Evolutionary conservation across 2,888 invertebrate species (phyloP), one percentile per base, ranked within the genome.

Genomic region (Scaptomyza reducta): DNA sequence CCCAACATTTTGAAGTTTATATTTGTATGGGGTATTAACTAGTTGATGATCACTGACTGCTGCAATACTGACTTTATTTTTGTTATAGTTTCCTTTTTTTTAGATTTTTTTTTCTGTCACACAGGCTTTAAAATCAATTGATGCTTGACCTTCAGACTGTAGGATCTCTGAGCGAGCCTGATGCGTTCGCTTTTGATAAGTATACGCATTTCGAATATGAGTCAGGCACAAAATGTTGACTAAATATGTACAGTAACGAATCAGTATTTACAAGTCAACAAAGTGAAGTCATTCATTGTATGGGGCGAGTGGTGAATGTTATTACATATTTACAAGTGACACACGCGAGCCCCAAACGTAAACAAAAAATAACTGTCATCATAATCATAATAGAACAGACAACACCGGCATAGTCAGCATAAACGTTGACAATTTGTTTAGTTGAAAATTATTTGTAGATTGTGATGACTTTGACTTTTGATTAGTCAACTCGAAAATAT

Each of bases 251-350:
- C 11, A 50, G 27, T 29, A 18, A 51, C 49, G 27, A 13, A 22
- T 22, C 22, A 22, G 22, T 5, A 22, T 22, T 22, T 22, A 38
- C 27, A 42, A 45, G 41, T 27, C 61, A 62, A 73, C 61, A 68
- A 47, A 51, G 58, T 31, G 56, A 33, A 56, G 40, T 66, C 62
- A 60, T 51, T 61, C 51, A 4, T 22, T 2, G 22, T 22, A 22
- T 41, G 54, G 42, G 63, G 29, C 63, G 55, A 46, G 41, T 49
- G 59, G 14, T 49, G 27, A 50, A 45, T 46, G 35, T 61, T 65
- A 66, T 50, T 71, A 38, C 47, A 63, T 47, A 71, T 61, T 55
- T 76, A 53, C 61, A 59, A 56, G 47, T 70, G 45, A 63, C 59
- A 64, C 41, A 67, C 73, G 47, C 40, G 18, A 40, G 22, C 2